These are phyloP conservation scores for Drosophila paracracens DNA, from an alignment of 2,888 invertebrate species.

Conservation along the genomic window DNA sequence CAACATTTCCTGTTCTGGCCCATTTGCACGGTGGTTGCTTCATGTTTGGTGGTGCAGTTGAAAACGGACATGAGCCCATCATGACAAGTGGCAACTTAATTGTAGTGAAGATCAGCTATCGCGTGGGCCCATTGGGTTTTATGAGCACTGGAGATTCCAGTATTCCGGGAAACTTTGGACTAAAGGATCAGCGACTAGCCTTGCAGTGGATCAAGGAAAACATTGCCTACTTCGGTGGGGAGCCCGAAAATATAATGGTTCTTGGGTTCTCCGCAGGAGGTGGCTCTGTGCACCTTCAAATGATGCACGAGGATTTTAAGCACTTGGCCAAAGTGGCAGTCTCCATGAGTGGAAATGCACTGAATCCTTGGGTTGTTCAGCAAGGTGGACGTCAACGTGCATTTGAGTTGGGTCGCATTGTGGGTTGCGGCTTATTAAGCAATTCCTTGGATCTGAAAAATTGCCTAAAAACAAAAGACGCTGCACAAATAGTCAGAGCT, in stretches of 20 bases:
- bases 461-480: slow-evolving; percentile 28
- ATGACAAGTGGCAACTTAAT: slow-evolving; percentile 88
- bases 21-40: slow-evolving; percentile 90
- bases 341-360: slow-evolving; percentile 89
- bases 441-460: slow-evolving; percentile 86
- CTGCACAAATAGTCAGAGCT: slow-evolving; percentile 31
- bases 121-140: slow-evolving; percentile 91
- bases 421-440: slow-evolving; percentile 87
- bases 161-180: slow-evolving; percentile 85
- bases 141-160: slow-evolving; percentile 90
- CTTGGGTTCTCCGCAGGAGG: slow-evolving; percentile 91
- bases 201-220: slow-evolving; percentile 56
- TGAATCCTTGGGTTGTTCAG: slow-evolving; percentile 88
- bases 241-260: slow-evolving; percentile 88
- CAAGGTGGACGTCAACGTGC: slow-evolving; percentile 87
- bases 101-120: slow-evolving; percentile 89
- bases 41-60: slow-evolving; percentile 87
- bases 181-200: slow-evolving; percentile 63
- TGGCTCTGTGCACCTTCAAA: slow-evolving; percentile 90
- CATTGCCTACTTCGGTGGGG: slow-evolving; percentile 83
- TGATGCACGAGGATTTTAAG: slow-evolving; percentile 86
- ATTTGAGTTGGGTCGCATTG: slow-evolving; percentile 86
- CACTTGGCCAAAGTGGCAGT: slow-evolving; percentile 53
- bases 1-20: slow-evolving; percentile 87
- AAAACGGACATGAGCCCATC: slow-evolving; percentile 86